Evolutionary conservation across 2,888 invertebrate species (phyloP).

Genomic region (Tortricodes alternella): DNA sequence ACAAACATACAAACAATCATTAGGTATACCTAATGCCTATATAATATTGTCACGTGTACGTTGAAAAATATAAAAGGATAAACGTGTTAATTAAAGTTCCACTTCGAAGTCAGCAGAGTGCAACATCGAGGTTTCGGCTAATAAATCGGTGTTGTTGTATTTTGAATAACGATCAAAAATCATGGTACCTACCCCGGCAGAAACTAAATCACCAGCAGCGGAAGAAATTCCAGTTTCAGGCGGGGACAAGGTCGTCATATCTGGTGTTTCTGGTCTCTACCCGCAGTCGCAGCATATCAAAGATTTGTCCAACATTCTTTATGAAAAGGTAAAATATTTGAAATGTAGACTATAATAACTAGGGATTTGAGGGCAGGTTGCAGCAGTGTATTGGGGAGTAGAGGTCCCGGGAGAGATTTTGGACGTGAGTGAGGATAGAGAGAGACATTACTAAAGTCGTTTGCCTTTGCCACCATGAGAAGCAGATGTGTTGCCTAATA

Average conservation of each 20-base stretch:
- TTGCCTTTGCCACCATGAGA: too few species aligned
- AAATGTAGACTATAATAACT: too few species aligned
- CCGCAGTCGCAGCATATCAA: constrained; percentile 5
- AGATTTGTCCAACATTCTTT: constrained; percentile 3
- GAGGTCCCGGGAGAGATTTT: too few species aligned
- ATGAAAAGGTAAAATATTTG: background rate
- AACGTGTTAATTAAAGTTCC: background rate
- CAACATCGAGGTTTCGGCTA: background rate
- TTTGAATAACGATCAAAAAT: background rate
- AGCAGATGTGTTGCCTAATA: too few species aligned
- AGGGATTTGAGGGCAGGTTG: too few species aligned
- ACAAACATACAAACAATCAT: background rate
- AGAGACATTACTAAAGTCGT: too few species aligned
- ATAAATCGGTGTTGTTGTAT: too few species aligned
- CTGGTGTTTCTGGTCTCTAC: constrained; percentile 18
- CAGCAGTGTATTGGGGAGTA: too few species aligned
- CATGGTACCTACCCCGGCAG: background rate
- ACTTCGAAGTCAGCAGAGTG: background rate
- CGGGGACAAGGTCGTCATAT: constrained; percentile 15
- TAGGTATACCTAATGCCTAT: background rate
- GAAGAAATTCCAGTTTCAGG: background rate
- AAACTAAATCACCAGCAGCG: background rate
- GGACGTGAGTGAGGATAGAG: too few species aligned
- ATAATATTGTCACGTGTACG: background rate
- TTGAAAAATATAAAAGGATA: background rate